Evolutionary conservation across 1,140 invertebrate genomes (phyloP), one percentile per base, ranked within the genome.

Genomic region (Drosophila punjabiensis): DNA sequence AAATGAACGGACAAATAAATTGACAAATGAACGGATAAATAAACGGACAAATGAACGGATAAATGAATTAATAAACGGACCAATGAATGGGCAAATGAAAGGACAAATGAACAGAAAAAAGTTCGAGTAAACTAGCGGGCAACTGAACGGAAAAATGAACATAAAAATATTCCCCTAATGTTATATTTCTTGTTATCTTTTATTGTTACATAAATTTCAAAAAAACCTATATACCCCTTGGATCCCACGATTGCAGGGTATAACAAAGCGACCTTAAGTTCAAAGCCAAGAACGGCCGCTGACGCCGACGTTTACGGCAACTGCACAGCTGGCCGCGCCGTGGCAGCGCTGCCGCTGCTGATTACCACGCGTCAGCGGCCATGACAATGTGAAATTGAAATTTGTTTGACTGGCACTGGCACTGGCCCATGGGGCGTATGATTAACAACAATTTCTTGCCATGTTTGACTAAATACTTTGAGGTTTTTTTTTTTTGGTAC

Each of bases 371-470:
- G 81, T 68, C 84, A 70, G 77, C 81, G 81, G 81, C 81, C 85
- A 84, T 88, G 84, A 89, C 84, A 88, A 81, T 88, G 84, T 84
- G 74, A 84, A 83, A 88, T 75, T 85, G 73, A 67, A 76, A 75
- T 80, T 83, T 76, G 69, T 82, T 79, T 82, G 74, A 73, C 67
- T 79, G 76, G 73, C 61, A 76, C 55, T 48, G 43, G 41, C 37
- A 43, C 76, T 74, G 74, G 75, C 73, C 76, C 79, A 85, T 35
- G 65, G 69, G 84, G 84, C 84, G 84, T 83, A 87, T 87, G 84
- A 89, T 84, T 89, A 87, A 84, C 87, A 81, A 53, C 60, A 78
- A 77, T 76, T 85, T 84, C 67, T 82, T 76, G 64, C 71, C 63
- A 71, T 84, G 77, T 88, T 88, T 88, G 81, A 81, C 84, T 84